Percentiles rank a stretch among this genome's conserved stretches.
phyloP scores from a whole-genome alignment of 2,113 vertebrate species.

The Xyliphius kryptos region DNA sequence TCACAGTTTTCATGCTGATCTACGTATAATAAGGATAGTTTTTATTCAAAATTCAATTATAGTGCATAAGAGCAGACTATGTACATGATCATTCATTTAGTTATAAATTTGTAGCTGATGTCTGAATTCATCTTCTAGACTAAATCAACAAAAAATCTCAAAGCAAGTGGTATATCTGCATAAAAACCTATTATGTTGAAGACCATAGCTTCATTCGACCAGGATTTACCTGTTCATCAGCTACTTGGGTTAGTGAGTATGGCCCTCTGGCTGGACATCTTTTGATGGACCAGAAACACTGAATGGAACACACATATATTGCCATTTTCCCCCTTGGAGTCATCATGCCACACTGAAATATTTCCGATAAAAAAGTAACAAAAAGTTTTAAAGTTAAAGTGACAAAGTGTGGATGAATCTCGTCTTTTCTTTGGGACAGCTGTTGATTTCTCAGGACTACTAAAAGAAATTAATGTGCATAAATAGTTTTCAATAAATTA shows the following conservation, averaged over 20 bases:
- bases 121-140: too few species aligned
- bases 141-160: too few species aligned
- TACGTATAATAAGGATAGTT: too few species aligned
- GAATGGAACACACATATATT: not conserved
- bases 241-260: constrained; percentile 24
- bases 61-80: too few species aligned
- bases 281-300: constrained; percentile 18
- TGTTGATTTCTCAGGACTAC: constrained; percentile 26
- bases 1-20: too few species aligned
- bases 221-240: constrained; percentile 60
- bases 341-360: constrained; percentile 6
- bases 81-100: too few species aligned
- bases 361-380: constrained; percentile 1
- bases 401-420: constrained; percentile 31
- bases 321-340: not conserved
- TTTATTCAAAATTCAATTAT: too few species aligned
- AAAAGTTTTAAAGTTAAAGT: constrained; percentile 32
- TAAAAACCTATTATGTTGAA: too few species aligned
- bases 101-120: too few species aligned
- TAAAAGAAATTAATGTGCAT: constrained; percentile 39
- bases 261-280: not conserved
- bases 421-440: constrained; percentile 44
- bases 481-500: constrained; percentile 59
- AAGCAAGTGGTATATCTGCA: constrained; percentile 13
- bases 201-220: too few species aligned